Evolutionary conservation across 2,797 vertebrate species (phyloP).

Genomic region (Poeciliopsis gracilis): DNA sequence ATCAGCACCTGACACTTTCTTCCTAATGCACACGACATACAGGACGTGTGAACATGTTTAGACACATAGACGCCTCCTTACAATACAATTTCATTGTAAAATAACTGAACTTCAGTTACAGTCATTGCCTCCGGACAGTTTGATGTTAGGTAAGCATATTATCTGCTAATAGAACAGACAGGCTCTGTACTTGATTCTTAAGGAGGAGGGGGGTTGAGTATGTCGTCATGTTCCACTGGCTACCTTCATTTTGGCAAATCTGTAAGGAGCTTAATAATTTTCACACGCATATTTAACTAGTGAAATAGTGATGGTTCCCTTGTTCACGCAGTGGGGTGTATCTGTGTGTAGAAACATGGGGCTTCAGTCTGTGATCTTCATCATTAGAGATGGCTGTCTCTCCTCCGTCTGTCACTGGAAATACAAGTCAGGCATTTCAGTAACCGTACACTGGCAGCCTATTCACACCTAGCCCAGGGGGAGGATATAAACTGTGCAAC

Average conservation of each 20-base stretch:
- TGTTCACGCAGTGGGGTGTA: conserved; percentile 56
- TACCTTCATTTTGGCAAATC: conserved; percentile 60
- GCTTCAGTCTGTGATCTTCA: conserved; percentile 66
- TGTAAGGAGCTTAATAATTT: conserved; percentile 71
- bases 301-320: conserved; percentile 64
- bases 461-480: conserved; percentile 77
- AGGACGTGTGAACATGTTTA: conserved; percentile 35
- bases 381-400: conserved; percentile 78
- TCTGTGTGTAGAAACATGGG: conserved; percentile 25
- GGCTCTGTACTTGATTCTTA: conserved; percentile 28
- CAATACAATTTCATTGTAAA: conserved; percentile 30
- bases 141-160: conserved; percentile 70
- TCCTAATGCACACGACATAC: conserved; percentile 26
- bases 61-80: conserved; percentile 14
- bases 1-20: conserved; percentile 53
- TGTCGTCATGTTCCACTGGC: conserved; percentile 67
- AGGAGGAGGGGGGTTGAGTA: conserved; percentile 47
- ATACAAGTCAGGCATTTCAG: conserved; percentile 75
- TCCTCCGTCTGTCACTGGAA: conserved; percentile 73
- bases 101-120: conserved; percentile 22
- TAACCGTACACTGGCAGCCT: conserved; percentile 77
- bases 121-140: conserved; percentile 31
- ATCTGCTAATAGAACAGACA: conserved; percentile 65
- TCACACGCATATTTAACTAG: conserved; percentile 72
- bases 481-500: conserved; percentile 62